Base-by-base conservation (phyloP, 2,113 vertebrate species). In the Ptychochromis oligacanthus region DNA sequence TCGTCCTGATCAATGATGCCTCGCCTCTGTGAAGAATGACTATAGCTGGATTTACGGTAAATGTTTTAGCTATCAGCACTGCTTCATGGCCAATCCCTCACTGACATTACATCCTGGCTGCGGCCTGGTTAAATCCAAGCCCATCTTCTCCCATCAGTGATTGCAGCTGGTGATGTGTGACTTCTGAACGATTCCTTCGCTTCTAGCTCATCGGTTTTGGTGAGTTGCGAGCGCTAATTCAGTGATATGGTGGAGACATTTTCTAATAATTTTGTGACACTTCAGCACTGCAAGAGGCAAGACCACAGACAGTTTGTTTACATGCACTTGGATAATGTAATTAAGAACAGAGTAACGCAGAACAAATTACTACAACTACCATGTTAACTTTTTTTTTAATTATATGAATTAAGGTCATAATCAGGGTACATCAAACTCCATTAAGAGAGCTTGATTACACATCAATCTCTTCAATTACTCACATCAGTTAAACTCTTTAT, bases 21-120 rank as follows among this genome's bases (percentile, higher is more conserved):
- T n/a, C n/a, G n/a, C n/a, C n/a, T n/a, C n/a, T n/a, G n/a, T n/a
- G n/a, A n/a, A n/a, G 84, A 91, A 93, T 81, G 9, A 58, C 76
- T 57, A 75, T 60, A 57, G 77, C 85, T 49, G 81, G 81, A 67
- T 61, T 49, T 56, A 36, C 57, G 24, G 84, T 89, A 90, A 92
- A 91, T 84, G 82, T 88, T 91, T 85, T 75, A 85, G 84, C 87
- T 65, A 89, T 93, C 85, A 89, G 85, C 87, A 64, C 81, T 59
- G 85, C 81, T 75, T 89, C 86, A 84, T 81, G 26, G 75, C 54
- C 64, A n/a, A 83, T 90, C 80, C 78, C 77, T 90, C 84, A 87
- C 81, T 74, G 85, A 81, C 85, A 81, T 60, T 15, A 26, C 86
- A 78, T 34, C 84, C 46, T 5, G 77, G 79, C 80, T 58, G 60